A percentile compares a stretch with the other conserved stretches of the same genome.
These are phyloP conservation scores for Hypomesus transpacificus DNA, from an alignment of 2,113 vertebrate genomes.

Conservation along the genomic window DNA sequence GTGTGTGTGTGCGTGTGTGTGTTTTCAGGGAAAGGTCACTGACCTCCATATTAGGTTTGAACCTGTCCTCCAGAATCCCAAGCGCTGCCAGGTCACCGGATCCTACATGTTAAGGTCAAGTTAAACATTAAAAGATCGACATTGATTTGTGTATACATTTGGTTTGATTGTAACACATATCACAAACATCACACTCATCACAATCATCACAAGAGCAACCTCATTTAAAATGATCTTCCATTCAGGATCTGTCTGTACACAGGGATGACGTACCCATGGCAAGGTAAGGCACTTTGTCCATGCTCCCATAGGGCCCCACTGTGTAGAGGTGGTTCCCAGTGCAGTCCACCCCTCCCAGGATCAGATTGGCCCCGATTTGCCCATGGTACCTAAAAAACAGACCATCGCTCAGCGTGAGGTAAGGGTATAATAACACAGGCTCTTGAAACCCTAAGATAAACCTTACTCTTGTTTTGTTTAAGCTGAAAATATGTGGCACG, in stretches of 20 bases:
- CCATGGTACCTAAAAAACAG: constrained; percentile 73
- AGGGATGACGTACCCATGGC: constrained; percentile 69
- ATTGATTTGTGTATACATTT: too few relatives aligned
- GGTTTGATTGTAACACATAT: too few relatives aligned
- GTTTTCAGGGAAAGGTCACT: not conserved
- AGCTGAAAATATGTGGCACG: not conserved
- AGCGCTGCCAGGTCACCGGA: constrained; percentile 79
- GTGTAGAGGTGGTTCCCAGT: constrained; percentile 75
- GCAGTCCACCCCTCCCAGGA: constrained; percentile 79
- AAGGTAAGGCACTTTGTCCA: constrained; percentile 67
- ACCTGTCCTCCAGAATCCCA: constrained; percentile 80
- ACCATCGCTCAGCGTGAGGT: not conserved
- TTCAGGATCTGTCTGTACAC: too few relatives aligned
- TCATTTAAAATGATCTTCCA: too few relatives aligned
- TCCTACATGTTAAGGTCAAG: constrained; percentile 52
- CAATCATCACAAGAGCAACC: too few relatives aligned
- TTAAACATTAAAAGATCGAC: not conserved
- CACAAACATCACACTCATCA: too few relatives aligned
- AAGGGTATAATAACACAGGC: too few relatives aligned
- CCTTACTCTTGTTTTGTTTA: not conserved
- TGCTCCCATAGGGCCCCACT: constrained; percentile 75
- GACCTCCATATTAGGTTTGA: constrained; percentile 76
- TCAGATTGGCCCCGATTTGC: constrained; percentile 74
- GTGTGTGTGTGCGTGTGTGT: too few relatives aligned
- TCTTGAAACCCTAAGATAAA: not conserved